Percentiles rank a stretch among this genome's conserved stretches.
Conservation (phyloP, 92 coral and sea anemone species). For the Isaurus tuberculatus region DNA sequence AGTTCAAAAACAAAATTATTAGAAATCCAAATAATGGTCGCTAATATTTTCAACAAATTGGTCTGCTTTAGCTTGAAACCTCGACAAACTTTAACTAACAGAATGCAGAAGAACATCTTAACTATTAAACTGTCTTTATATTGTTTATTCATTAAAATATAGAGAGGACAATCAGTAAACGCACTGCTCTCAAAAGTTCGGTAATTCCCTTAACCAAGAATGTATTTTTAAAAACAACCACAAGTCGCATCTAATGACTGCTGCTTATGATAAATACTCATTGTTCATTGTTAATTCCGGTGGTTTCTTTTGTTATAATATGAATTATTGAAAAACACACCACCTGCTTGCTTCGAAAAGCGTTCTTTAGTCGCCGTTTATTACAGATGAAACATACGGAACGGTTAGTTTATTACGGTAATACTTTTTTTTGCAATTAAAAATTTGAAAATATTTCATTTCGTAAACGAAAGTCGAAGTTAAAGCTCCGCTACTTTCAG, state of each 20-base stretch:
- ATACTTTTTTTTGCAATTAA: neutral
- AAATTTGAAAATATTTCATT: neutral
- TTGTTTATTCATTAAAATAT: conserved; percentile 1
- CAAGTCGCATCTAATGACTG: conserved; percentile 9
- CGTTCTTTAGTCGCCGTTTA: conserved; percentile 8
- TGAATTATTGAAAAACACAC: conserved; percentile 20
- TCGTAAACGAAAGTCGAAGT: neutral
- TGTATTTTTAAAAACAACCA: conserved; percentile 25
- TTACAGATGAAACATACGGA: neutral
- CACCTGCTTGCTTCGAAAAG: neutral
- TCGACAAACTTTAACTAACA: neutral
- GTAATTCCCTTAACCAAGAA: neutral
- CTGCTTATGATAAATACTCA: conserved; percentile 16
- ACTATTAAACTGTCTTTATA: neutral
- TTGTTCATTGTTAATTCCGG: conserved; percentile 36
- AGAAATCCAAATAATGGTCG: neutral
- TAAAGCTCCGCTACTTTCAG: no score
- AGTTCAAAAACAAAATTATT: neutral
- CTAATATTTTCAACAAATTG: neutral
- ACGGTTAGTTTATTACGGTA: neutral
- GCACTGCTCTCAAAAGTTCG: conserved; percentile 5
- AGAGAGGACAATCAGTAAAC: neutral
- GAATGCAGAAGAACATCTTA: neutral
- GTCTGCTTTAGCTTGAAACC: neutral
- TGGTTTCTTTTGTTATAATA: conserved; percentile 9